Evolutionary conservation across 2,888 invertebrate species (phyloP).

Genomic region (Drosophila kokeensis): DNA sequence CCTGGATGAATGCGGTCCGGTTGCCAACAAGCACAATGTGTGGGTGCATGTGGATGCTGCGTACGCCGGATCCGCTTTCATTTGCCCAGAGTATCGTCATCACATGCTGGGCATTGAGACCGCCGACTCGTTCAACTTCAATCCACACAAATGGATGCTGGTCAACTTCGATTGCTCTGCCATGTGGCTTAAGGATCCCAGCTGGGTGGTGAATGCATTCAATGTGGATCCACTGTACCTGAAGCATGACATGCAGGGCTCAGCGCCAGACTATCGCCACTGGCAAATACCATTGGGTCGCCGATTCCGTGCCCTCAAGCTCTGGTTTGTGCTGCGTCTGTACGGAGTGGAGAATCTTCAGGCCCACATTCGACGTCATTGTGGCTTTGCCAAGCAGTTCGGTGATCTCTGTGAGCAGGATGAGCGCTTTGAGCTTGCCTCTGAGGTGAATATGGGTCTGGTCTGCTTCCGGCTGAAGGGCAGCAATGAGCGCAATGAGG

Average conservation of each 20-base stretch:
- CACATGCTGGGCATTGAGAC: constrained; percentile 94
- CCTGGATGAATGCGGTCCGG: constrained; percentile 94
- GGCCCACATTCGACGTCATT: constrained; percentile 93
- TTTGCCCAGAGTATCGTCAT: constrained; percentile 98
- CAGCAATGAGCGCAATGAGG: constrained; percentile 92
- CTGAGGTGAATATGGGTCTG: constrained; percentile 96
- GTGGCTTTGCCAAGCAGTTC: constrained; percentile 94
- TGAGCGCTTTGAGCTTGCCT: constrained; percentile 94
- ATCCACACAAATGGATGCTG: constrained; percentile 99
- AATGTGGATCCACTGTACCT: constrained; percentile 98
- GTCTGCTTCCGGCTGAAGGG: constrained; percentile 98
- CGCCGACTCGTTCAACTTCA: constrained; percentile 98
- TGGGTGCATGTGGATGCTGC: constrained; percentile 99
- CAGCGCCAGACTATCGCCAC: constrained; percentile 97
- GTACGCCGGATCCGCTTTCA: constrained; percentile 97
- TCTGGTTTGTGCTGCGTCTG: constrained; percentile 97
- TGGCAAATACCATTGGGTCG: constrained; percentile 98
- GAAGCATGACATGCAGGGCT: constrained; percentile 96
- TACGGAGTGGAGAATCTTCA: constrained; percentile 96
- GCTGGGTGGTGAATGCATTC: constrained; percentile 96
- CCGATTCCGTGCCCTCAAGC: constrained; percentile 95
- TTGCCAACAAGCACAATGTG: constrained; percentile 90
- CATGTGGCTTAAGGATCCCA: constrained; percentile 97
- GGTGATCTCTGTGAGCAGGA: constrained; percentile 91
- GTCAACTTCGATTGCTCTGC: constrained; percentile 99